Base-by-base conservation (phyloP, 2,888 invertebrate species). In the Apoda limacodes region DNA sequence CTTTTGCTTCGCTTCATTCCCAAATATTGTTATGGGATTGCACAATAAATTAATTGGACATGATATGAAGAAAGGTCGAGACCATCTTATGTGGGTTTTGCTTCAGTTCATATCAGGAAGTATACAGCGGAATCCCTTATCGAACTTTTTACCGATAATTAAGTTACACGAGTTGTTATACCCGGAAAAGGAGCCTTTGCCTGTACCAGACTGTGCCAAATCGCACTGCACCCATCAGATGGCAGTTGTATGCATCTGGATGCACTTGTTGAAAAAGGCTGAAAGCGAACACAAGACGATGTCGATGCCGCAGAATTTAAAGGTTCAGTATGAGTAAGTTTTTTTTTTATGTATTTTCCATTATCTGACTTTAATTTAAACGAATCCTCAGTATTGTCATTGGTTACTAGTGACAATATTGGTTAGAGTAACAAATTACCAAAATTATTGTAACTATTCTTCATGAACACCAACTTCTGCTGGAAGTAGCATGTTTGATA, bases 61-160 rank as follows among this genome's bases (percentile, higher is more conserved):
- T 44, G 93, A 94, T 54, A 81, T 95, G 58, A 85, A 90, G 37
- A 92, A 93, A 65, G 96, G 97, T 0, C 83, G 98, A 26, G 98
- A 98, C 69, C 96, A 98, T 53, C 78, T 99, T n/a, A 98, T 99
- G 98, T 98, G 98, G 98, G 92, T 96, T 11, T 76, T 98, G 10
- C 76, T 99, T 23, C 98, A 99, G 72, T 98, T 96, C 55, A 94
- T 98, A 49, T 97, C 98, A 0, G 97, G 97, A 27, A 95, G 95
- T 55, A 96, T 96, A 52, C 95, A 95, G 63, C 88, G 95, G 48
- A 96, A 96, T 71, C 93, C 95, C 0, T 69, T 93, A 25, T 88
- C 89, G 0, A 94, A 93, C 60, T 95, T 95, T 55, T 71, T 95
- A 39, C 94, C 95, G 0, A 93, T 97, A 37, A 85, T 97, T 48